These are phyloP conservation scores for Mystacides longicornis DNA, from an alignment of 2,888 invertebrate genomes.

Conservation along the genomic window DNA sequence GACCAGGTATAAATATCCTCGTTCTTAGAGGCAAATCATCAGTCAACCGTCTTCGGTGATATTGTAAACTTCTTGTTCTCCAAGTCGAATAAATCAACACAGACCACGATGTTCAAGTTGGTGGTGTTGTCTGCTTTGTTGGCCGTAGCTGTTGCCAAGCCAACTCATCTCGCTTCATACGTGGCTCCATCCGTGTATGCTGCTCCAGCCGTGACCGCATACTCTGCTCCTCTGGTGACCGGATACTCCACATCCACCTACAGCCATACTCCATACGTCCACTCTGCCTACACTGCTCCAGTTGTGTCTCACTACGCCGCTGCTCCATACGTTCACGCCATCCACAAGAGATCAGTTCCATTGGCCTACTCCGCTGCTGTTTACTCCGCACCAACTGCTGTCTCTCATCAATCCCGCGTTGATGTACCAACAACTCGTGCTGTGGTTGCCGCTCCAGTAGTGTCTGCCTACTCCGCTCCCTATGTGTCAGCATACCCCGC, in stretches of 20 bases:
- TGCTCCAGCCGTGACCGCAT: conserved; percentile 13
- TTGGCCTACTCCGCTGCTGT: conserved; percentile 24
- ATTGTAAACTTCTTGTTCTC: conserved; percentile 22
- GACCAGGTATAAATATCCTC: conserved; percentile 18
- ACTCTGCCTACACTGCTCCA: conserved; percentile 35
- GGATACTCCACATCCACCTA: conserved; percentile 40
- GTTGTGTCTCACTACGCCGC: conserved; percentile 32
- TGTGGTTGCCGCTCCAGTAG: conserved; percentile 15
- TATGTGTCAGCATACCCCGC: conserved; percentile 31
- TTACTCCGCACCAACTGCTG: conserved; percentile 30
- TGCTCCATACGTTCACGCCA: conserved; percentile 21
- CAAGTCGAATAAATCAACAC: conserved; percentile 33
- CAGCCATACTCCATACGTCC: conserved; percentile 32
- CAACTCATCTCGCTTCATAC: conserved; percentile 32
- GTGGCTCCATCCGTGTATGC: conserved; percentile 27
- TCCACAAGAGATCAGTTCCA: conserved; percentile 27
- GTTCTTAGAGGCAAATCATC: conserved; percentile 14
- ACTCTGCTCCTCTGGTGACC: conserved; percentile 14
- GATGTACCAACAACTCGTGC: conserved; percentile 27
- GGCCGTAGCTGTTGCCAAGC: conserved; percentile 52
- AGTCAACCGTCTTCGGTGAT: conserved; percentile 24
- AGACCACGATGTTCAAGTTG: conserved; percentile 48
- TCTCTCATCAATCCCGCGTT: conserved; percentile 30
- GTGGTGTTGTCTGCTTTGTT: conserved; percentile 56
- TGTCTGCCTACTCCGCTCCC: conserved; percentile 41